Conservation (phyloP, 64 coral and sea anemone genomes). For the Montipora efflorescens region DNA sequence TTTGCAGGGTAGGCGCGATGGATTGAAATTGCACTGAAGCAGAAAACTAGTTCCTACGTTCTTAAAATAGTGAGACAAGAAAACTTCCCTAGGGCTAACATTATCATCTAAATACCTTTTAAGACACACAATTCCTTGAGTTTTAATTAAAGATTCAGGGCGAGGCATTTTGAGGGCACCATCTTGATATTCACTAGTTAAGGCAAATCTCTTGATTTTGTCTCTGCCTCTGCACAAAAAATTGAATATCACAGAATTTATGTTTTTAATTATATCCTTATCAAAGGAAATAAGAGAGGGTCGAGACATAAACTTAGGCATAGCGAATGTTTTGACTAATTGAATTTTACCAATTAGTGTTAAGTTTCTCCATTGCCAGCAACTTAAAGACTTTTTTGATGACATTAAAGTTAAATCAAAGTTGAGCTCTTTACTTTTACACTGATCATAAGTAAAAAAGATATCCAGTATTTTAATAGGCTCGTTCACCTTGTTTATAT, state of each 20-base stretch:
- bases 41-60: not conserved
- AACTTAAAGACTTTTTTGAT: not conserved
- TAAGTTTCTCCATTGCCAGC: too few relatives aligned
- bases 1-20: too few relatives aligned
- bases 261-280: not conserved
- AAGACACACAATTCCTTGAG: not conserved
- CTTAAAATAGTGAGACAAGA: not conserved
- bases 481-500: too few relatives aligned
- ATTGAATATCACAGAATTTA: too few relatives aligned
- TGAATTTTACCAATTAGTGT: too few relatives aligned
- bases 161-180: conserved; percentile 19
- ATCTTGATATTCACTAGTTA: not conserved
- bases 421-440: too few relatives aligned
- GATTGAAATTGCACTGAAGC: too few relatives aligned
- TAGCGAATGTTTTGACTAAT: too few relatives aligned
- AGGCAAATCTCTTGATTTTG: too few relatives aligned
- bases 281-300: conserved; percentile 16
- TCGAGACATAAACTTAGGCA: not conserved
- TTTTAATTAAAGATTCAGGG: not conserved
- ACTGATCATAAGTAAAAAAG: not conserved
- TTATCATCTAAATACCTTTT: not conserved
- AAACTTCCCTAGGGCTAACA: not conserved
- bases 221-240: too few relatives aligned
- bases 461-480: too few relatives aligned
- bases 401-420: too few relatives aligned